Evolutionary conservation across 1,140 invertebrate species (phyloP).

Genomic region (Nomia melanderi): DNA sequence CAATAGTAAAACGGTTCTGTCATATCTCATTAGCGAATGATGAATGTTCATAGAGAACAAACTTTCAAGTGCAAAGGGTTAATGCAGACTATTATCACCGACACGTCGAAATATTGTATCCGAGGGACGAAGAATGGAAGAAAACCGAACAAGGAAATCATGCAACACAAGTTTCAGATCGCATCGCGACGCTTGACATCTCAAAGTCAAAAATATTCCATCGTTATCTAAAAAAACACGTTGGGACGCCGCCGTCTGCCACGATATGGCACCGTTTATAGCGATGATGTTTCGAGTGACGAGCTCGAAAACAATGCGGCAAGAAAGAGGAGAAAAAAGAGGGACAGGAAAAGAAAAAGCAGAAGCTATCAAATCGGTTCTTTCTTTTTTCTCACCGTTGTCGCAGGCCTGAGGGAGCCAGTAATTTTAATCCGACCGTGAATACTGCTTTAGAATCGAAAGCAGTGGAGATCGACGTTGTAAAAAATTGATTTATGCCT

Average conservation of each 20-base stretch:
- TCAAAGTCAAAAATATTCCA: constrained; percentile 31
- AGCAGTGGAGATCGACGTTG: not conserved
- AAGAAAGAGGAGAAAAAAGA: too few species aligned
- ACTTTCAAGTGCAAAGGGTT: too few species aligned
- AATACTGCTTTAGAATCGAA: not conserved
- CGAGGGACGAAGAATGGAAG: too few species aligned
- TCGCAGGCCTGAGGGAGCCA: not conserved
- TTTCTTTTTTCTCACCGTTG: not conserved
- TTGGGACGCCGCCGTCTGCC: constrained; percentile 19
- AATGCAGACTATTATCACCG: too few species aligned
- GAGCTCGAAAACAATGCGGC: constrained; percentile 22
- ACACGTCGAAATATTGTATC: too few species aligned
- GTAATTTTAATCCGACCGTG: constrained; percentile 5
- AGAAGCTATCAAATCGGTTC: not conserved
- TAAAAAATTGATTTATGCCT: not conserved
- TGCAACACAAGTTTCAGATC: too few species aligned
- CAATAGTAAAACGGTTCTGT: too few species aligned
- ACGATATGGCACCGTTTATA: constrained; percentile 35
- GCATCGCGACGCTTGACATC: not conserved
- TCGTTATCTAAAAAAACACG: constrained; percentile 23
- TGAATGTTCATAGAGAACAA: too few species aligned
- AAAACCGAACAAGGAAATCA: too few species aligned
- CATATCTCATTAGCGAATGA: too few species aligned
- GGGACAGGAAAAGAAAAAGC: too few species aligned
- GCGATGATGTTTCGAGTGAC: constrained; percentile 33